These are phyloP conservation scores for Zootoca vivipara DNA, from an alignment of 2,113 vertebrate genomes.

Conservation along the genomic window DNA sequence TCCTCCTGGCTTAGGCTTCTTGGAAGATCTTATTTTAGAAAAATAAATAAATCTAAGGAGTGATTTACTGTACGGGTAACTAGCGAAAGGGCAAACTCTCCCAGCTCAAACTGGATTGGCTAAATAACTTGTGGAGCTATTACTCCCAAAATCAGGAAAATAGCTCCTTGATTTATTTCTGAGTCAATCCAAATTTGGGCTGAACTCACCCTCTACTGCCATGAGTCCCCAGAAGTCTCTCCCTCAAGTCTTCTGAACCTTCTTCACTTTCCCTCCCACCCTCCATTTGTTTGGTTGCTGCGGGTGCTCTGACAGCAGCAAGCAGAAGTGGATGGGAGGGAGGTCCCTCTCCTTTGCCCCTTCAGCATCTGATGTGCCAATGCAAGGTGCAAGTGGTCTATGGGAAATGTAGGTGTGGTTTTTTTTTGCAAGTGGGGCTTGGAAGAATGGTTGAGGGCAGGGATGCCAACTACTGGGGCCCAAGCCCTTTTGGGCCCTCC, in stretches of 20 bases:
- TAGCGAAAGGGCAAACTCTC: neutral
- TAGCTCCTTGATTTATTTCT: neutral
- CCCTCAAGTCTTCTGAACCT: neutral
- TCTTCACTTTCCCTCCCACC: neutral
- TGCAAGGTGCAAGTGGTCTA: neutral
- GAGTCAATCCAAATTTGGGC: neutral
- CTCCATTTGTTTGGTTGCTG: neutral
- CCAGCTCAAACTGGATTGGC: neutral
- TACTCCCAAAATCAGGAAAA: neutral
- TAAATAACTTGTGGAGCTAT: neutral
- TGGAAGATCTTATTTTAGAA: neutral
- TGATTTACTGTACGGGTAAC: neutral
- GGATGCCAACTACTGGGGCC: too few relatives aligned
- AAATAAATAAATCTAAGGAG: neutral
- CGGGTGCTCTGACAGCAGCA: neutral
- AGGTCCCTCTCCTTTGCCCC: neutral
- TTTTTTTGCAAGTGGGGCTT: neutral
- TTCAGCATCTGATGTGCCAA: neutral
- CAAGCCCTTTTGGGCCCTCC: too few relatives aligned
- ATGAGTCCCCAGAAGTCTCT: neutral
- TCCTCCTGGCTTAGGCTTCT: neutral
- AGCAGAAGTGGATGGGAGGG: neutral
- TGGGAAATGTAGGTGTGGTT: neutral
- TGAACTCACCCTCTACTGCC: neutral
- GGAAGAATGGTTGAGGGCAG: neutral